A percentile compares a stretch with the other conserved stretches of the same genome.
Conservation (phyloP, 1,140 invertebrate species). For the Drosophila arizonae region DNA sequence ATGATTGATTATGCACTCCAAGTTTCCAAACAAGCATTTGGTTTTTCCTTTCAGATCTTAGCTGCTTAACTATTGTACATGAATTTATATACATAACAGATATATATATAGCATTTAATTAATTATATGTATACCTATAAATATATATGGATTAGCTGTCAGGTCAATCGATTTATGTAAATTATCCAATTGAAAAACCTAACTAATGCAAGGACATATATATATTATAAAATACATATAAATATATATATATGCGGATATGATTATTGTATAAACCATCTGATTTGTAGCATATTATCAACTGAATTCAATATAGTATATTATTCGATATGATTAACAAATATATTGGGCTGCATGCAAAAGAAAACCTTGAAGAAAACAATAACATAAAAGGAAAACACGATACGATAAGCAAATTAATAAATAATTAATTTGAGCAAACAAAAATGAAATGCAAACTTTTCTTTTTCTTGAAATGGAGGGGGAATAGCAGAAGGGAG, state of each 20-base stretch:
- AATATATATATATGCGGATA: background rate
- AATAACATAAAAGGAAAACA: slow-evolving; percentile 22
- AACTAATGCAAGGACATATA: slow-evolving; percentile 22
- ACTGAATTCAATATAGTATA: slow-evolving; percentile 32
- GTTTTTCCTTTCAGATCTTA: slow-evolving; percentile 32
- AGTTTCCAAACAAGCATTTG: slow-evolving; percentile 20
- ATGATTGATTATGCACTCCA: slow-evolving; percentile 49
- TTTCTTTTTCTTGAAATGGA: background rate
- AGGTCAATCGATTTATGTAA: slow-evolving; percentile 48
- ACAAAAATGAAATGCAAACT: slow-evolving; percentile 43
- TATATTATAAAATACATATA: slow-evolving; percentile 36
- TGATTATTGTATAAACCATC: slow-evolving; percentile 56
- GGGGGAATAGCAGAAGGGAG: too few relatives aligned
- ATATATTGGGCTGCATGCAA: slow-evolving; percentile 69
- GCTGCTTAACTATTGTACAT: slow-evolving; percentile 45
- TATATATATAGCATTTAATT: slow-evolving; percentile 29
- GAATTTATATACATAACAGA: slow-evolving; percentile 38
- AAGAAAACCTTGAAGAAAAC: slow-evolving; percentile 43
- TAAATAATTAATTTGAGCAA: slow-evolving; percentile 75
- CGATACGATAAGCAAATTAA: slow-evolving; percentile 71
- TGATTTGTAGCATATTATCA: slow-evolving; percentile 68
- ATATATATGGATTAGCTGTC: slow-evolving; percentile 4
- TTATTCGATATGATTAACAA: slow-evolving; percentile 44
- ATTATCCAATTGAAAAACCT: slow-evolving; percentile 41
- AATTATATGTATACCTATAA: slow-evolving; percentile 11